Conservation (phyloP, 2,888 invertebrate genomes). For the Polietes domitor region DNA sequence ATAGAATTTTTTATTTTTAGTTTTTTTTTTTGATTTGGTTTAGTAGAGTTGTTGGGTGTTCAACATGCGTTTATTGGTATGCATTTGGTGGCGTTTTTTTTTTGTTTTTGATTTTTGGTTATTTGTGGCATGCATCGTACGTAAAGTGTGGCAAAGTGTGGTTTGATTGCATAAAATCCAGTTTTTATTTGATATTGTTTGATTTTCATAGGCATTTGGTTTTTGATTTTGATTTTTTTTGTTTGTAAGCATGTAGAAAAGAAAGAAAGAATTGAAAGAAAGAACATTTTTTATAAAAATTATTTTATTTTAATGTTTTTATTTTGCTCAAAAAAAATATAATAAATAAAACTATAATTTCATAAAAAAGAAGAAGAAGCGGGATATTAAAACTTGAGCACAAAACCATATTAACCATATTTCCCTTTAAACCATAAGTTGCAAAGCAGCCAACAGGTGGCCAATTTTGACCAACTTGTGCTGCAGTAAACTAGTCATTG, state of each 20-base stretch:
- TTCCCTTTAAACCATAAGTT: neutral
- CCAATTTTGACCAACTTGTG: constrained; percentile 5
- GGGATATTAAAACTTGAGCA: neutral
- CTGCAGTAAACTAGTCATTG: constrained; percentile 7
- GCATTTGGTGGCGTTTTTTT: constrained; percentile 33
- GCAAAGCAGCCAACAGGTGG: constrained; percentile 62
- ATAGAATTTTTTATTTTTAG: neutral
- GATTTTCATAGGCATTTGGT: too few species aligned
- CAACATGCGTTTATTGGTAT: constrained; percentile 42
- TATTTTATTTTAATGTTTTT: neutral
- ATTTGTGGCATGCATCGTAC: constrained; percentile 55
- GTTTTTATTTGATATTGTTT: constrained; percentile 52
- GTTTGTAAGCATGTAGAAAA: constrained; percentile 63
- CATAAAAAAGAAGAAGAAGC: neutral
- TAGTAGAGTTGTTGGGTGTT: neutral
- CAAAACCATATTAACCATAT: constrained; percentile 22
- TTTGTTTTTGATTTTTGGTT: constrained; percentile 69
- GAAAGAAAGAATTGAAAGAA: constrained; percentile 50
- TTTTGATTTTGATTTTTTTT: constrained; percentile 54
- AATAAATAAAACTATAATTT: neutral
- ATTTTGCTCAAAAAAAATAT: neutral
- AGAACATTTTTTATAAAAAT: constrained; percentile 38
- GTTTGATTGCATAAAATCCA: constrained; percentile 43
- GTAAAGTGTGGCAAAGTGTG: constrained; percentile 48
- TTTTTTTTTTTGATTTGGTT: neutral